Evolutionary conservation across 2,113 vertebrate genomes (phyloP).

Genomic region (Daubentonia madagascariensis): DNA sequence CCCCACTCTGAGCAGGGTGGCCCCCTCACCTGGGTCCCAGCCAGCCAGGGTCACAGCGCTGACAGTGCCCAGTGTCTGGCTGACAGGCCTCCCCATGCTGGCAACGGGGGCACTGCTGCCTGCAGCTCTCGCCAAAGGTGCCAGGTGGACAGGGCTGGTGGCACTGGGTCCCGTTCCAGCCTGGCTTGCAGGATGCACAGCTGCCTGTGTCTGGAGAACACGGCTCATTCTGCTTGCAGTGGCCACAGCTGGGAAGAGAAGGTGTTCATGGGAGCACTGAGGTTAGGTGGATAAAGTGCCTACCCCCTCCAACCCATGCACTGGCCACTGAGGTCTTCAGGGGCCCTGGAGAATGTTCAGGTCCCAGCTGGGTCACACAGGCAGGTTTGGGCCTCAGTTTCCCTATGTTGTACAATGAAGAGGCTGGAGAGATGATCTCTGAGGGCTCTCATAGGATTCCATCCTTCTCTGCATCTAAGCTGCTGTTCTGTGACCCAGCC

Average conservation of each 20-base stretch:
- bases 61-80: constrained; percentile 86
- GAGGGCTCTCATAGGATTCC: neutral
- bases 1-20: neutral
- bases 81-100: constrained; percentile 84
- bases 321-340: neutral
- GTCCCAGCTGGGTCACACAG: neutral
- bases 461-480: neutral
- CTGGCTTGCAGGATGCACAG: constrained; percentile 89
- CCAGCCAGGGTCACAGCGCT: constrained; percentile 89
- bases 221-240: constrained; percentile 83
- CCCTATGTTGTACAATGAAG: neutral
- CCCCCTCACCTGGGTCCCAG: constrained; percentile 85
- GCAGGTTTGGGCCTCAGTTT: neutral
- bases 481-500: neutral
- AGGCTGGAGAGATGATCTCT: neutral
- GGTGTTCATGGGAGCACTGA: neutral
- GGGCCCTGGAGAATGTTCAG: neutral
- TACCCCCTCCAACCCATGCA: too few species aligned
- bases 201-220: constrained; percentile 89
- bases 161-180: constrained; percentile 93
- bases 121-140: constrained; percentile 88
- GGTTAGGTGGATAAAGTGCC: neutral
- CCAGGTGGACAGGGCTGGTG: constrained; percentile 85
- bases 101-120: constrained; percentile 88
- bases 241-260: constrained; percentile 88